These are phyloP conservation scores for Girardinichthys multiradiatus DNA, from an alignment of 2,113 vertebrate genomes.

Conservation along the genomic window DNA sequence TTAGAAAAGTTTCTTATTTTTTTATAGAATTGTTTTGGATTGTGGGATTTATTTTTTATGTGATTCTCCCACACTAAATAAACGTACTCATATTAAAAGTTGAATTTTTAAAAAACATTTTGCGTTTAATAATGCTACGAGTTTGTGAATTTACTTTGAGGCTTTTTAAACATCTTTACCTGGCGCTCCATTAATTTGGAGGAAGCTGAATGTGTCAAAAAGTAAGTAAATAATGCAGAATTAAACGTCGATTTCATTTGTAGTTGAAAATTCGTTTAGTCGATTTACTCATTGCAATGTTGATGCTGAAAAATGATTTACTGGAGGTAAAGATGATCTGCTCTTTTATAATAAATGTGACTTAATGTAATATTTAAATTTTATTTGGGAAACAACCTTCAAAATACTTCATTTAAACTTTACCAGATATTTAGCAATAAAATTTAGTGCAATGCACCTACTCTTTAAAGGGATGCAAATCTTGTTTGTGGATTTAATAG, in stretches of 20 bases:
- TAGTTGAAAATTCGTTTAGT: not conserved
- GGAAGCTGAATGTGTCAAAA: too few relatives aligned
- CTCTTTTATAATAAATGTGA: not conserved
- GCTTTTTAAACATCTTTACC: not conserved
- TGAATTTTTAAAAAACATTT: too few relatives aligned
- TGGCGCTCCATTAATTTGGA: not conserved
- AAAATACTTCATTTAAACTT: not conserved
- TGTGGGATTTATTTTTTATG: too few relatives aligned
- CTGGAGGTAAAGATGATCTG: not conserved
- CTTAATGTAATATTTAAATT: not conserved
- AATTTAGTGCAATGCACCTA: not conserved
- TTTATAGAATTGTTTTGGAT: too few relatives aligned
- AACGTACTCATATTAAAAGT: too few relatives aligned
- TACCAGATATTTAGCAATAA: not conserved
- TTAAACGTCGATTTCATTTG: not conserved
- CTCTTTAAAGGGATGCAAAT: slow-evolving; percentile 9
- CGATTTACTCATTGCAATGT: not conserved
- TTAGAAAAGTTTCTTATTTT: too few relatives aligned
- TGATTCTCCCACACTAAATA: too few relatives aligned
- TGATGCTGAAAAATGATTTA: not conserved
- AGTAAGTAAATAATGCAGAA: too few relatives aligned
- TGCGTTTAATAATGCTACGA: not conserved
- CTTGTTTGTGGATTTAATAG: slow-evolving; percentile 48
- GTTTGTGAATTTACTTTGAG: not conserved
- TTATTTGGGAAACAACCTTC: slow-evolving; percentile 3